phyloP scores from a whole-genome alignment of 2,113 vertebrate species.

The Odocoileus hemionus region DNA sequence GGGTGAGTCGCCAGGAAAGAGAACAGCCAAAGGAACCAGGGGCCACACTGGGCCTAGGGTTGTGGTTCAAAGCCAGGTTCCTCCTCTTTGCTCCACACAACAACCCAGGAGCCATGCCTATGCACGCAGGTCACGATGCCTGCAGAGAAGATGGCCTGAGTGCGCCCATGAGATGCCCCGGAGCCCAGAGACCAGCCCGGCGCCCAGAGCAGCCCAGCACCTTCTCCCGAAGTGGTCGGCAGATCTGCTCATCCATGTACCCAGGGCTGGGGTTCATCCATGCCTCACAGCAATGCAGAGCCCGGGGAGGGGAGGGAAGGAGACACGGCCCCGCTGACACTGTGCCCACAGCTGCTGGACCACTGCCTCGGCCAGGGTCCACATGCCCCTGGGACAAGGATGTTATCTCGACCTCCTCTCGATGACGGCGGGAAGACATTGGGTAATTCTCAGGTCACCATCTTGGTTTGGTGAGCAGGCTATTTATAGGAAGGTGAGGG shows the following conservation, averaged over 20 bases:
- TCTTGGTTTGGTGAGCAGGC: neutral
- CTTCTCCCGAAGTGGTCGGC: neutral
- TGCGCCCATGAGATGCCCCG: no score
- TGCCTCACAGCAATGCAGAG: neutral
- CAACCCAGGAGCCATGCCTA: neutral
- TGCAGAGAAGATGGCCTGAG: neutral
- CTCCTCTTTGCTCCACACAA: neutral
- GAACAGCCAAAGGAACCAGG: neutral
- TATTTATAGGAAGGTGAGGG: neutral
- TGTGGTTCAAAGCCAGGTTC: neutral
- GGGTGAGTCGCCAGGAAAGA: neutral
- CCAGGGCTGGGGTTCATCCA: neutral
- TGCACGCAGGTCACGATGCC: neutral
- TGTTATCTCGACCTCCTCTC: neutral
- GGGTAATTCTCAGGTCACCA: neutral
- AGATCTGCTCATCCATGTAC: neutral
- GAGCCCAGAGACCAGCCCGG: neutral
- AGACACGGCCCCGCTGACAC: neutral
- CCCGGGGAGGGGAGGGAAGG: neutral
- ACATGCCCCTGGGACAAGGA: neutral
- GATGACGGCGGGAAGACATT: neutral
- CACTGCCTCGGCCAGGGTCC: neutral
- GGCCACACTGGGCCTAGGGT: neutral
- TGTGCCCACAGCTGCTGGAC: accelerated
- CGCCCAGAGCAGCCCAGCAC: neutral